Conservation (phyloP, 2,888 invertebrate genomes). For the Euzetes globulus region DNA sequence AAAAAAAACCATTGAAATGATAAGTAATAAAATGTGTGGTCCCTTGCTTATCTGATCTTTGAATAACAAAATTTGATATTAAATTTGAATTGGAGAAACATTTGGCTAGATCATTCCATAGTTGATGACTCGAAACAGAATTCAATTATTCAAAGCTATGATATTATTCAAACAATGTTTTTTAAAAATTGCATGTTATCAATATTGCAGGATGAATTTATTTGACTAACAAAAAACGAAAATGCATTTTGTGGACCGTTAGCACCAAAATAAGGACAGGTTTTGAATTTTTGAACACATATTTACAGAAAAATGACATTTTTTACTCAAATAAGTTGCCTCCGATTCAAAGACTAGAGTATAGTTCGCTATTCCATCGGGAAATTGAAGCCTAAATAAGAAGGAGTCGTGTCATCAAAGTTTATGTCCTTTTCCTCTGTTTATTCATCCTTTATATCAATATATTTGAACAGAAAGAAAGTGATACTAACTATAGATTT, state of each 20-base stretch:
- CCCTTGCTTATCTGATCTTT: too few relatives aligned
- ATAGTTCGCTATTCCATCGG: not conserved
- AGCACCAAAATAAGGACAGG: not conserved
- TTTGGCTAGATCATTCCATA: too few relatives aligned
- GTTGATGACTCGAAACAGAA: too few relatives aligned
- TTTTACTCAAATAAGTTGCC: not conserved
- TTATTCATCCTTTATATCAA: slow-evolving; percentile 25
- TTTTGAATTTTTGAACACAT: not conserved
- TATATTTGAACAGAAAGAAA: slow-evolving; percentile 15
- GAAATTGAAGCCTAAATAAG: slow-evolving; percentile 20
- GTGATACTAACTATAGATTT: slow-evolving; percentile 15
- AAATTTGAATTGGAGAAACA: too few relatives aligned
- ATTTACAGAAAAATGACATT: not conserved
- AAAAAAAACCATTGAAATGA: not conserved
- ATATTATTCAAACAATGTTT: too few relatives aligned
- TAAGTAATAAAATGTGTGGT: too few relatives aligned
- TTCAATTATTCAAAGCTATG: too few relatives aligned
- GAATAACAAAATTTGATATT: too few relatives aligned
- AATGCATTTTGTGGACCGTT: not conserved
- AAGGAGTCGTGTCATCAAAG: slow-evolving; percentile 23
- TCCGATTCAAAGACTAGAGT: not conserved
- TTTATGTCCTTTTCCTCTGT: slow-evolving; percentile 25
- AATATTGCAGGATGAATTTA: too few relatives aligned
- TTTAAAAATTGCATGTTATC: too few relatives aligned
- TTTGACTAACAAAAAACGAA: not conserved